These are phyloP conservation scores for Julus scandinavius DNA, from an alignment of 2,888 invertebrate genomes.

Conservation along the genomic window DNA sequence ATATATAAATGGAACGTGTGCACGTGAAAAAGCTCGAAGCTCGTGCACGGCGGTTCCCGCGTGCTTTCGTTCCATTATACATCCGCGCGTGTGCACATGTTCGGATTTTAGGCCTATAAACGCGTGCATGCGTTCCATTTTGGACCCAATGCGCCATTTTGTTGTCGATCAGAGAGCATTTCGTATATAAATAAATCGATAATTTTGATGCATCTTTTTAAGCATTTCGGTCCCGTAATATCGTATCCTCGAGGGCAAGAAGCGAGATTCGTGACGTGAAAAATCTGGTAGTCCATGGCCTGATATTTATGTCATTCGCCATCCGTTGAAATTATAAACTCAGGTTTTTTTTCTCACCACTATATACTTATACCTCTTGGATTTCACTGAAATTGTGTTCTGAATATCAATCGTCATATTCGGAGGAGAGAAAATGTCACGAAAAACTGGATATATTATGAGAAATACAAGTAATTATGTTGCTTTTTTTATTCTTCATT, in stretches of 20 bases:
- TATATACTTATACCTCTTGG: neutral
- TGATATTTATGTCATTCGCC: slow-evolving; percentile 6
- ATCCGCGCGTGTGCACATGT: neutral
- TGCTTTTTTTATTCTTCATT: neutral
- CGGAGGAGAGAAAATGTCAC: neutral
- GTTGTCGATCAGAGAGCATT: neutral
- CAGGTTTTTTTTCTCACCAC: neutral
- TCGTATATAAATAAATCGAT: neutral
- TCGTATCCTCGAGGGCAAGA: neutral
- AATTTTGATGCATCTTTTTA: slow-evolving; percentile 6
- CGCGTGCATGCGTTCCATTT: neutral
- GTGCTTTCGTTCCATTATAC: neutral
- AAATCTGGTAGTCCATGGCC: slow-evolving; percentile 12
- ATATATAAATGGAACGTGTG: neutral
- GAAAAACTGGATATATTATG: neutral
- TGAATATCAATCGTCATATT: neutral
- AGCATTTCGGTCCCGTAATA: neutral
- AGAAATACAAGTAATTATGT: neutral
- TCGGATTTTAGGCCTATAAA: neutral
- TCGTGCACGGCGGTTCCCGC: neutral
- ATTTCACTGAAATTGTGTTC: neutral
- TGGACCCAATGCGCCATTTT: neutral
- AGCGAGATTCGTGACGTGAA: slow-evolving; percentile 16
- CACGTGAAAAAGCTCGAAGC: neutral
- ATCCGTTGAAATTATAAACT: neutral